phyloP scores from a whole-genome alignment of 2,888 invertebrate genomes.

The Creontiades dilutus region DNA sequence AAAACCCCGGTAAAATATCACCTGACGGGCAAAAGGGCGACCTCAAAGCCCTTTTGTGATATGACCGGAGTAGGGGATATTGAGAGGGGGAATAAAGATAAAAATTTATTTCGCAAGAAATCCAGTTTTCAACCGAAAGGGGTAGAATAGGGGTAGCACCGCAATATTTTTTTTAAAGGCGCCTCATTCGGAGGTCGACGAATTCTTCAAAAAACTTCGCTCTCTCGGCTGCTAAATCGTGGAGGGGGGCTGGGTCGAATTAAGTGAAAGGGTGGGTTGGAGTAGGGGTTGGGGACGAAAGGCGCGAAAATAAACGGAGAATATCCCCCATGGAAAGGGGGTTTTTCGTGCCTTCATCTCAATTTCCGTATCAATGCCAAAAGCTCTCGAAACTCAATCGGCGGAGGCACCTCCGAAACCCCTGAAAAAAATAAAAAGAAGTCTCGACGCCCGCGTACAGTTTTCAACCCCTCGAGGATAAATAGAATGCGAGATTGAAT shows the following conservation, averaged over 20 bases:
- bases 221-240: background rate
- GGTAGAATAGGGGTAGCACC: background rate
- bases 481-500: slow-evolving; percentile 4
- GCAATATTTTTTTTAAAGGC: slow-evolving; percentile 11
- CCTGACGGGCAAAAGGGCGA: background rate
- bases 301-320: slow-evolving; percentile 2
- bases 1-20: slow-evolving; percentile 1
- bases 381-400: slow-evolving; percentile 39
- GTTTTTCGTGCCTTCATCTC: slow-evolving; percentile 56
- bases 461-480: background rate
- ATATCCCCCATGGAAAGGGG: slow-evolving; percentile 30
- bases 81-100: slow-evolving; percentile 11
- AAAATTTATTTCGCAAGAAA: slow-evolving; percentile 27
- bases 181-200: slow-evolving; percentile 5
- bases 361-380: slow-evolving; percentile 56
- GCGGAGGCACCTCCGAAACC: background rate
- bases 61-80: background rate
- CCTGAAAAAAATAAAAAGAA: background rate
- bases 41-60: slow-evolving; percentile 11
- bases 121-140: background rate
- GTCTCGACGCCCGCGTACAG: slow-evolving; percentile 1
- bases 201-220: slow-evolving; percentile 19
- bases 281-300: background rate
- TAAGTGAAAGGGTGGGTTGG: background rate
- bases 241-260: background rate